Conservation (phyloP, 2,113 vertebrate species). For the Hepsetus odoe region DNA sequence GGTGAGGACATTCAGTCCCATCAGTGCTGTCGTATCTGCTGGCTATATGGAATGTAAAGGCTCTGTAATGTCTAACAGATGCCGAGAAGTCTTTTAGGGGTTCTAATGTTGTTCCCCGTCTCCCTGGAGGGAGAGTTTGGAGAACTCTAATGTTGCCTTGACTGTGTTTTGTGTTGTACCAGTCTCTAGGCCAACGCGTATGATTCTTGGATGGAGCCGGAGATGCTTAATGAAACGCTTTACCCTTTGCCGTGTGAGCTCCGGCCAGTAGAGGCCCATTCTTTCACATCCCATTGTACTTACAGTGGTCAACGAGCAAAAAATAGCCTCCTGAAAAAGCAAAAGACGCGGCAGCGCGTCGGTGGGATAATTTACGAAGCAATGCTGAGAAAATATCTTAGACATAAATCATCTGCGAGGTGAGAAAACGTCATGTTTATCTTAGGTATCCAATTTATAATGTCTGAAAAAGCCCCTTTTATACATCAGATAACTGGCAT, state of each 20-base stretch:
- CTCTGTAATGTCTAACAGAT: conserved; percentile 59
- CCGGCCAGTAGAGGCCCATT: conserved; percentile 7
- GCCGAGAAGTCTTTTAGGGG: conserved; percentile 49
- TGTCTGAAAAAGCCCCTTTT: conserved; percentile 29
- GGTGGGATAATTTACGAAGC: conserved; percentile 15
- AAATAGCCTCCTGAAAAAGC: neutral
- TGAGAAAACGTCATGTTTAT: conserved; percentile 29
- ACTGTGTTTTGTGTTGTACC: conserved; percentile 55
- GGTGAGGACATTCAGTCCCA: conserved; percentile 37
- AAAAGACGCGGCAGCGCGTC: neutral
- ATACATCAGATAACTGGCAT: conserved; percentile 14
- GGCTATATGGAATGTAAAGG: conserved; percentile 52
- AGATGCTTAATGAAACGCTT: conserved; percentile 16
- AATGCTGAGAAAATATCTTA: neutral
- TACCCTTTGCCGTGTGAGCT: conserved; percentile 4
- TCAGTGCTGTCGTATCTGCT: conserved; percentile 15
- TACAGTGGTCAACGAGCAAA: neutral
- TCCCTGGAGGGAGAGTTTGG: conserved; percentile 37
- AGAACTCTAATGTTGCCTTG: conserved; percentile 47
- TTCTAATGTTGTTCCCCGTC: conserved; percentile 50
- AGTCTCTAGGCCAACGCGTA: conserved; percentile 59
- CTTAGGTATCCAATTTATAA: conserved; percentile 22
- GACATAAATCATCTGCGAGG: neutral
- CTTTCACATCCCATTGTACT: conserved; percentile 26
- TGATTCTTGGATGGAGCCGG: conserved; percentile 51